Conservation (phyloP, 2,888 invertebrate genomes). For the Oscheius onirici region DNA sequence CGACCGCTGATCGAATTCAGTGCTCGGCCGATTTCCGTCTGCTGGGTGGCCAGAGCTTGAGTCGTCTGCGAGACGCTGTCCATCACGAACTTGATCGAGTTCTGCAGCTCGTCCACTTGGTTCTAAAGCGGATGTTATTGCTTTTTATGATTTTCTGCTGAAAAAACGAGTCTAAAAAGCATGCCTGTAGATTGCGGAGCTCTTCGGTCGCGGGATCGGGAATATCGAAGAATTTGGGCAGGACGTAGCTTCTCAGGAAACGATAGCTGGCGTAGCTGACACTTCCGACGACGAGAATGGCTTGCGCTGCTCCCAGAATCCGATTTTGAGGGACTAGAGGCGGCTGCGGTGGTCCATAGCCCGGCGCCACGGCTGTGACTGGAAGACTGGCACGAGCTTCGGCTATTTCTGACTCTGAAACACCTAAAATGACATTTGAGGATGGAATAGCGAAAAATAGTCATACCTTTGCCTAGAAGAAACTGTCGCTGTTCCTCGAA, state of each 20-base stretch:
- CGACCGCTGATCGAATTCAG: slow-evolving; percentile 50
- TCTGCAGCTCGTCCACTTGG: slow-evolving; percentile 68
- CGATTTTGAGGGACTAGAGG: slow-evolving; percentile 30
- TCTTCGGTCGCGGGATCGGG: slow-evolving; percentile 66
- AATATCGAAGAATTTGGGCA: slow-evolving; percentile 68
- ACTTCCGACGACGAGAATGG: slow-evolving; percentile 63
- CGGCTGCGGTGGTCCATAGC: neutral
- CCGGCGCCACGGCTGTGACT: neutral
- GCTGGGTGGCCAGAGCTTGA: slow-evolving; percentile 41
- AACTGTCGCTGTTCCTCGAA: slow-evolving; percentile 66
- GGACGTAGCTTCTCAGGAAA: slow-evolving; percentile 64
- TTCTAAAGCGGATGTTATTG: slow-evolving; percentile 35
- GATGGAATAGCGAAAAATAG: neutral
- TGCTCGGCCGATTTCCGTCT: slow-evolving; percentile 59
- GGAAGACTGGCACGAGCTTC: slow-evolving; percentile 52
- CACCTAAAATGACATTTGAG: slow-evolving; percentile 27
- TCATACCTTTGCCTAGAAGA: slow-evolving; percentile 60
- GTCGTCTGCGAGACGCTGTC: slow-evolving; percentile 68
- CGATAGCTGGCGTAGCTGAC: slow-evolving; percentile 66
- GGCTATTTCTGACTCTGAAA: slow-evolving; percentile 64
- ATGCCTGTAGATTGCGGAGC: slow-evolving; percentile 51
- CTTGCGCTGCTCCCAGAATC: slow-evolving; percentile 51
- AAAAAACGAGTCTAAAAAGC: too few relatives aligned
- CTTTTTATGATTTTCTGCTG: too few relatives aligned
- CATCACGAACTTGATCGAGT: slow-evolving; percentile 70